Base-by-base conservation (phyloP, 1,140 invertebrate species). In the Cherax destructor region DNA sequence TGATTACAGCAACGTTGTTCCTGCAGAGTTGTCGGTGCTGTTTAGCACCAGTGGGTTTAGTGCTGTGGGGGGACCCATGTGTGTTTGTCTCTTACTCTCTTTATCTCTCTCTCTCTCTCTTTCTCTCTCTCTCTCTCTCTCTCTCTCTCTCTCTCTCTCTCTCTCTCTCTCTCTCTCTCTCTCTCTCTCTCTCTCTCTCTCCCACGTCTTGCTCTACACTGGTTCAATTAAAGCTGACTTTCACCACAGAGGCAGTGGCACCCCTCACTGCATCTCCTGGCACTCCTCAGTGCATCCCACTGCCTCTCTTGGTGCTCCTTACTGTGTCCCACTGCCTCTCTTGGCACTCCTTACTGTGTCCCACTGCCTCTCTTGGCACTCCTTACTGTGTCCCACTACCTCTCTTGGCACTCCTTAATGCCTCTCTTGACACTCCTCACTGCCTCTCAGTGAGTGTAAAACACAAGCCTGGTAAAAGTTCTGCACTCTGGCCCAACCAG, bases 211-310 rank as follows among this genome's bases (percentile, higher is more conserved):
- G 50, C 52, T 24, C 80, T 83, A 24, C 80, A 30, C 18, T 13
- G 24, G 80, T 3, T 52, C 80, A 83, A 83, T 83, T 83, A 83
- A 83, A 83, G 80, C 52, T 61, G 80, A 83, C 52, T 83, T 83
- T 24, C 52, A 83, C 80, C 52, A 83, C 52, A 61, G 16, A 6
- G 80, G 80, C 52, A 47, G 47, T 21, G 77, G 77, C 77, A 21
- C n/a, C 9, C 47, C 47, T 7, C 76, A 21, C 77, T n/a, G 47
- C 77, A 47, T 4, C 77, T 10, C 77, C 47, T 11, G 18, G 5
- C 24, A 18, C 61, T 10, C 56, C 30, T 41, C 30, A n/a, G n/a
- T n/a, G n/a, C n/a, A n/a, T n/a, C n/a, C n/a, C n/a, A 41, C 30
- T 41, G 30, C 30, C 30, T 41, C 30, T 41, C 30, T 41, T 41